A percentile compares a stretch with the other conserved stretches of the same genome.
These are phyloP conservation scores for Gobiocypris rarus DNA, from an alignment of 2,113 vertebrate genomes.

Conservation along the genomic window DNA sequence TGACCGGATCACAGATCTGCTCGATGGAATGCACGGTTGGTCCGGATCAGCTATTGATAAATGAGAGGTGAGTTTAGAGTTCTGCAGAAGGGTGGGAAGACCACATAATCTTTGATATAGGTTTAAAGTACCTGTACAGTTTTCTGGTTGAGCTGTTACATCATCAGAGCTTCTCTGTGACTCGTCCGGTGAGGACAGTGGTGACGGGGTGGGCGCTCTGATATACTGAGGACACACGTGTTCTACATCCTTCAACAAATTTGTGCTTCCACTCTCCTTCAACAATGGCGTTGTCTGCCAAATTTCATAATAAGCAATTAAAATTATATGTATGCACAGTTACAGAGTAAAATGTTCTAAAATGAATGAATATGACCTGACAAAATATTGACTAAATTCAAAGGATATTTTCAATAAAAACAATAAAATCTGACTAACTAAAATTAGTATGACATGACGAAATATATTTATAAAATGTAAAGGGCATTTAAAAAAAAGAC, in stretches of 20 bases:
- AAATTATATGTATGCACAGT: too few species aligned
- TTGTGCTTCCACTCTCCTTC: slow-evolving; percentile 79
- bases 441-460: neutral
- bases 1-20: slow-evolving; percentile 83
- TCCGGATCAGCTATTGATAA: slow-evolving; percentile 46
- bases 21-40: slow-evolving; percentile 76
- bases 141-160: slow-evolving; percentile 68
- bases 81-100: neutral
- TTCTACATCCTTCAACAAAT: slow-evolving; percentile 78
- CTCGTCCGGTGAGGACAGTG: slow-evolving; percentile 76
- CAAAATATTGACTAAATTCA: neutral
- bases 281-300: slow-evolving; percentile 71
- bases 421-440: neutral
- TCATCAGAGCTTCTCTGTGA: slow-evolving; percentile 77
- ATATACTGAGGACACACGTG: slow-evolving; percentile 72
- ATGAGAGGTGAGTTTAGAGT: neutral
- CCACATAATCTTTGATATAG: neutral
- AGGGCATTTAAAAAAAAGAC: too few species aligned
- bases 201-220: slow-evolving; percentile 74
- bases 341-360: neutral
- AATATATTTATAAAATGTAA: neutral
- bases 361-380: neutral
- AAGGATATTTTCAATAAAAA: neutral
- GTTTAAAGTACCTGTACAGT: slow-evolving; percentile 76
- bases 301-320: slow-evolving; percentile 15